phyloP scores from a whole-genome alignment of 2,113 vertebrate genomes.

The Columba livia region DNA sequence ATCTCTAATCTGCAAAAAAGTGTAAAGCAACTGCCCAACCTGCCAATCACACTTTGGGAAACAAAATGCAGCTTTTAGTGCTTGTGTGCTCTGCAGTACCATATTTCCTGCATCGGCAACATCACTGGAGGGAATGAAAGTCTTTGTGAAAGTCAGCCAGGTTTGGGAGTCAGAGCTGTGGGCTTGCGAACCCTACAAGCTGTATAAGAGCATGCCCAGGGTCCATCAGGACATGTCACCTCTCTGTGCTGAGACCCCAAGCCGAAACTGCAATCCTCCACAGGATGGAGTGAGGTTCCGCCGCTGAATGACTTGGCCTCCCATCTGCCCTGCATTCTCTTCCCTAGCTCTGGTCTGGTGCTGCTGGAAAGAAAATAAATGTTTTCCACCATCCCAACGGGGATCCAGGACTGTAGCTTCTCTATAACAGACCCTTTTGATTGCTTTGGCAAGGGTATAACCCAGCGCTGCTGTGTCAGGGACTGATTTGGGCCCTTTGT shows the following conservation, averaged over 20 bases:
- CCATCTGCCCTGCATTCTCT: neutral
- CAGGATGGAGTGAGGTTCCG: neutral
- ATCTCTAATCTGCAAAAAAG: neutral
- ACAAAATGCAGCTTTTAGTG: neutral
- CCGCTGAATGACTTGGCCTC: neutral
- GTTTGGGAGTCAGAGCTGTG: accelerated
- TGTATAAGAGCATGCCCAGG: accelerated
- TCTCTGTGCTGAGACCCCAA: neutral
- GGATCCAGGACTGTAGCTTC: conserved; percentile 82
- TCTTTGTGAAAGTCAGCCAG: neutral
- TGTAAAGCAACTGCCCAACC: neutral
- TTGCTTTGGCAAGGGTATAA: conserved; percentile 77
- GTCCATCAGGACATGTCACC: accelerated
- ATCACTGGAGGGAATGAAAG: neutral
- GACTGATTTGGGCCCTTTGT: neutral
- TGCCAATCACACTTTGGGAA: neutral
- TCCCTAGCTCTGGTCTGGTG: conserved; percentile 81
- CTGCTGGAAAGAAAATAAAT: conserved; percentile 82
- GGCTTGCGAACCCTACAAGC: accelerated
- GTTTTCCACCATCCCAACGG: conserved; percentile 79
- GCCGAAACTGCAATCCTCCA: neutral
- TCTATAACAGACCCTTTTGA: conserved; percentile 78
- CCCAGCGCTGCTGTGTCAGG: neutral
- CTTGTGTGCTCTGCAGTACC: neutral
- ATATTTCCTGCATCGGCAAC: neutral